Conservation (phyloP, 2,113 vertebrate species). For the Indicator maculatus region DNA sequence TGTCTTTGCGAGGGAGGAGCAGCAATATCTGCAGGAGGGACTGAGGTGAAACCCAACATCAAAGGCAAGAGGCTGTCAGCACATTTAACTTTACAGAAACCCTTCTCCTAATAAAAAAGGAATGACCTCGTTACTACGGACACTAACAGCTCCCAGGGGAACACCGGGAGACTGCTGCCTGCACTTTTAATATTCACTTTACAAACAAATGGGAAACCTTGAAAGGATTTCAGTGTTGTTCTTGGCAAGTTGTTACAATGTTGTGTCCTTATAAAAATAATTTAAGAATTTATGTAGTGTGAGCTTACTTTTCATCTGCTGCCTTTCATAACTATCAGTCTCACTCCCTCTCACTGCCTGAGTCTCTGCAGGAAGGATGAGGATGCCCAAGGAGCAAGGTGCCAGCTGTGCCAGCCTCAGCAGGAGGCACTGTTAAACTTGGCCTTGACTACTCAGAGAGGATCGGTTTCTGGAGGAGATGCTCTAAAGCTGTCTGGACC, state of each 20-base stretch:
- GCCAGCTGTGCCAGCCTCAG: neutral
- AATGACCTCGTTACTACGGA: slow-evolving; percentile 75
- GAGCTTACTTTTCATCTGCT: slow-evolving; percentile 53
- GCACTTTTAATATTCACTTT: slow-evolving; percentile 76
- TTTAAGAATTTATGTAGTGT: slow-evolving; percentile 55
- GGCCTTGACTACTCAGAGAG: neutral
- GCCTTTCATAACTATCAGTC: neutral
- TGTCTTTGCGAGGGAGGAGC: slow-evolving; percentile 72
- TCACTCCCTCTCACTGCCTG: neutral
- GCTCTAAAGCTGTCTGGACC: neutral
- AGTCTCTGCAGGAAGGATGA: neutral
- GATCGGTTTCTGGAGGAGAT: neutral
- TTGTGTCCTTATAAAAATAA: slow-evolving; percentile 66
- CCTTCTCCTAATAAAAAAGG: slow-evolving; percentile 79
- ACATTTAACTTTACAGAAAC: slow-evolving; percentile 79
- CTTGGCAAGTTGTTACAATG: slow-evolving; percentile 68
- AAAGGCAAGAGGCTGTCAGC: slow-evolving; percentile 78
- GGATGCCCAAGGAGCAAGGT: neutral
- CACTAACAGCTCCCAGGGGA: slow-evolving; percentile 78
- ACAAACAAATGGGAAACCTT: slow-evolving; percentile 77
- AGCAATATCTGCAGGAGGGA: slow-evolving; percentile 71
- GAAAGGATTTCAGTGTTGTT: slow-evolving; percentile 73
- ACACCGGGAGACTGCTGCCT: slow-evolving; percentile 58
- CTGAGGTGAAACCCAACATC: slow-evolving; percentile 77
- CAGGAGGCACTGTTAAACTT: slow-evolving; percentile 31